Evolutionary conservation across 2,797 vertebrate genomes (phyloP), one percentile per base, ranked within the genome.

Genomic region (Eidolon dupreanum): DNA sequence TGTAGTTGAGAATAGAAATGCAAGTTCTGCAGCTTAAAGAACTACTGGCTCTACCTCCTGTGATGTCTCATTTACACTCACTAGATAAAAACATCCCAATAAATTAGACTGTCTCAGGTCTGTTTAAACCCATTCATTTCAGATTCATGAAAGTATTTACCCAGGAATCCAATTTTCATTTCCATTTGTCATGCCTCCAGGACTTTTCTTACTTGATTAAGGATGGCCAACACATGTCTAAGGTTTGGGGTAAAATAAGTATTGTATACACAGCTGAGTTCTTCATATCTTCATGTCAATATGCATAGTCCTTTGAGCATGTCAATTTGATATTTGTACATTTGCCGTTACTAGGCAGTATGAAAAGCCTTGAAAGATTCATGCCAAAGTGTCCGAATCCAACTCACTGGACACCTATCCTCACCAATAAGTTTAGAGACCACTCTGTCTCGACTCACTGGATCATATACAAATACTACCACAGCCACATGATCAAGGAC

Each of bases 71-170:
- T 59, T 96, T 94, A 95, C 12, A n/a, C 28, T 85, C 5, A n/a
- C 93, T 90, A 89, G 66, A 95, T 96, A 92, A 97, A 95, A 97
- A 73, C 71, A 49, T 70, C 22, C 63, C 31, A 5, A 71, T 88
- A 87, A 81, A 83, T 94, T 51, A 96, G 70, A 82, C 57, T 1
- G 0, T 46, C 36, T 95, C 6, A 11, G 11, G 31, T 97, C 95
- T 94, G 59, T 96, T 92, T 97, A 97, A 79, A 90, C 41, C 53
- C 41, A 12, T 74, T 90, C 24, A 46, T 61, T 65, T 96, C 90
- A 94, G 95, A 94, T 73, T 95, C 43, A 92, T 36, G 57, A 78
- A 87, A 90, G 78, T 94, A 95, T 97, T 97, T 97, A 75, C 28
- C 85, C 31, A 55, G 82, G 88, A 97, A 96, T 96, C 46, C 70